A percentile compares a stretch with the other conserved stretches of the same genome.
phyloP scores from a whole-genome alignment of 2,888 invertebrate genomes.

The Scrobipalpa atriplicella region DNA sequence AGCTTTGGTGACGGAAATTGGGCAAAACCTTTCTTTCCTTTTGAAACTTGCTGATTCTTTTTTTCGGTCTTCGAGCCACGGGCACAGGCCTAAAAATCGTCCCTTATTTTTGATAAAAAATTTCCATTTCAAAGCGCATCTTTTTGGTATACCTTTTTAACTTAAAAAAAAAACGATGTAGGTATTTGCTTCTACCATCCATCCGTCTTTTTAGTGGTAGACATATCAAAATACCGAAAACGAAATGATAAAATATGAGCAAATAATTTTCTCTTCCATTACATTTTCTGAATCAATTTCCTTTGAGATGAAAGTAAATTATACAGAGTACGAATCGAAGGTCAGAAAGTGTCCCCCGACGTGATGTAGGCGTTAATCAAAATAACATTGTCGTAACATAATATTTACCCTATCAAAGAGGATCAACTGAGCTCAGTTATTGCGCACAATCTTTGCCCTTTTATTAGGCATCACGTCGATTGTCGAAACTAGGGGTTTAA shows the following conservation, averaged over 20 bases:
- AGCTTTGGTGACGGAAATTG: neutral
- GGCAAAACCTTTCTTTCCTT: neutral
- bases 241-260: neutral
- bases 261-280: neutral
- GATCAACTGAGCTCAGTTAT: neutral
- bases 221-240: neutral
- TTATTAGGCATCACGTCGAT: neutral
- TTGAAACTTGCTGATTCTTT: too few relatives aligned
- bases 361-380: conserved; percentile 11
- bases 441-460: neutral
- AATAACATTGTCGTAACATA: conserved; percentile 11
- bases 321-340: conserved; percentile 6
- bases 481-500: neutral
- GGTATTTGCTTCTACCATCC: too few relatives aligned
- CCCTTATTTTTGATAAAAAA: too few relatives aligned
- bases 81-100: too few relatives aligned
- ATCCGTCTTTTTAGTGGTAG: too few relatives aligned
- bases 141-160: too few relatives aligned
- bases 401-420: conserved; percentile 11
- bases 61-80: too few relatives aligned
- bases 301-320: neutral
- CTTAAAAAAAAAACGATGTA: too few relatives aligned
- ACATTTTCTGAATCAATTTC: neutral
- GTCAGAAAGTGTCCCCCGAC: neutral
- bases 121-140: too few relatives aligned